These are phyloP conservation scores for Cheilosia scutellata DNA, from an alignment of 2,888 invertebrate species.

Conservation along the genomic window DNA sequence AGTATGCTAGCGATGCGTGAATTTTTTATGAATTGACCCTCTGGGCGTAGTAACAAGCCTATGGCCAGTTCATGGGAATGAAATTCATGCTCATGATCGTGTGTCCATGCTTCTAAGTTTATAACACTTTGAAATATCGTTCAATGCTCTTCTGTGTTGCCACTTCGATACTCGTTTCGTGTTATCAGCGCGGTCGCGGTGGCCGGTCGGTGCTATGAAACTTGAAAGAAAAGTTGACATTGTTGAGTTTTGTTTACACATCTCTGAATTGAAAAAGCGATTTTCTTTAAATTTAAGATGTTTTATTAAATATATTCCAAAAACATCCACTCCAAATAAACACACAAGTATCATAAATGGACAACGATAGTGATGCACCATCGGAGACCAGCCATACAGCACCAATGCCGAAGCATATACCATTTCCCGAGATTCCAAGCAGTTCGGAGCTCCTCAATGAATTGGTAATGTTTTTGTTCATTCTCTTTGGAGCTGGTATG, in stretches of 20 bases:
- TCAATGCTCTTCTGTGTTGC: too few species aligned
- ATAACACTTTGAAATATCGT: too few species aligned
- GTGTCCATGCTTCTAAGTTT: too few species aligned
- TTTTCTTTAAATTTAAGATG: neutral
- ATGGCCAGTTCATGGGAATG: too few species aligned
- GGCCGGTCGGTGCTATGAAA: neutral
- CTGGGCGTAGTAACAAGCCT: too few species aligned
- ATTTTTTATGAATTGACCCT: too few species aligned
- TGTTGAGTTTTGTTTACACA: conserved; percentile 49
- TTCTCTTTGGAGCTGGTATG: conserved; percentile 90
- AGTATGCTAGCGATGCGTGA: too few species aligned
- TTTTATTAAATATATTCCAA: neutral
- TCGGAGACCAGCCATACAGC: conserved; percentile 52
- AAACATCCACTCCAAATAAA: neutral
- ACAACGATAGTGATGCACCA: conserved; percentile 64
- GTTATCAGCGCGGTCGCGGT: neutral
- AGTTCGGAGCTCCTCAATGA: conserved; percentile 95
- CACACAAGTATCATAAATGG: conserved; percentile 38
- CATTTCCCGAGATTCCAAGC: conserved; percentile 90
- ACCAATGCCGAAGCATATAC: conserved; percentile 90
- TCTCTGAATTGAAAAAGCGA: neutral
- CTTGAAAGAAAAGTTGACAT: conserved; percentile 4
- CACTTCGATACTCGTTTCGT: conserved; percentile 11
- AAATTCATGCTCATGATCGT: too few species aligned
- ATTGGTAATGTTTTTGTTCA: conserved; percentile 92